Percentiles rank a stretch among this genome's conserved stretches.
These are phyloP conservation scores for Halotydeus destructor DNA, from an alignment of 1,140 invertebrate genomes.

Conservation along the genomic window DNA sequence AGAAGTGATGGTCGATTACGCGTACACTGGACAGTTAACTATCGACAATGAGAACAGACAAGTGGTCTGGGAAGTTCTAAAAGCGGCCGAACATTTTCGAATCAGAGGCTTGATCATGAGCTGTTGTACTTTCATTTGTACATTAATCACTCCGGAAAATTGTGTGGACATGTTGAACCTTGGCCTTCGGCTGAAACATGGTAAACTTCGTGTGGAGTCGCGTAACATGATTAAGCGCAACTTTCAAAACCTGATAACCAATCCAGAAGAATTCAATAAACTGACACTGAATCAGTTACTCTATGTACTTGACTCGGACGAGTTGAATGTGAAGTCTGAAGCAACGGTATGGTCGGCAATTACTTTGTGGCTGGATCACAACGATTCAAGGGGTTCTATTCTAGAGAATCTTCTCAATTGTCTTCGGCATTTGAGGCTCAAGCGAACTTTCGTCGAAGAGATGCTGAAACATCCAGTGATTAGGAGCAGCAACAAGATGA, in stretches of 20 bases:
- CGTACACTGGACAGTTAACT: neutral
- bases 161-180: constrained; percentile 1
- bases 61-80: constrained; percentile 1
- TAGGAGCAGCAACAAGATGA: too few species aligned
- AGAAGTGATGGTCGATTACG: constrained; percentile 3
- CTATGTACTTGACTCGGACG: neutral
- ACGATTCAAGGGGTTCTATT: too few species aligned
- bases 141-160: constrained; percentile 4
- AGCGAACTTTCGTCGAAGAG: neutral
- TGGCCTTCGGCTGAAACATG: constrained; percentile 1
- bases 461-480: constrained; percentile 1
- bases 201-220: neutral
- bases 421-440: constrained; percentile 2
- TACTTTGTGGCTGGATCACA: neutral
- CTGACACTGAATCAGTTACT: neutral
- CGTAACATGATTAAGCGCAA: constrained; percentile 1
- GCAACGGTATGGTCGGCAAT: constrained; percentile 5
- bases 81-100: constrained; percentile 1
- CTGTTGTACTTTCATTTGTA: neutral
- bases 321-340: constrained; percentile 3
- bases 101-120: neutral
- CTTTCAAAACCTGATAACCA: neutral
- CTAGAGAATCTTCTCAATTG: neutral
- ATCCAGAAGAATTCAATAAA: neutral
- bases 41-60: neutral